Conservation (phyloP, 2,113 vertebrate genomes). For the Cricetomys ansorgei region DNA sequence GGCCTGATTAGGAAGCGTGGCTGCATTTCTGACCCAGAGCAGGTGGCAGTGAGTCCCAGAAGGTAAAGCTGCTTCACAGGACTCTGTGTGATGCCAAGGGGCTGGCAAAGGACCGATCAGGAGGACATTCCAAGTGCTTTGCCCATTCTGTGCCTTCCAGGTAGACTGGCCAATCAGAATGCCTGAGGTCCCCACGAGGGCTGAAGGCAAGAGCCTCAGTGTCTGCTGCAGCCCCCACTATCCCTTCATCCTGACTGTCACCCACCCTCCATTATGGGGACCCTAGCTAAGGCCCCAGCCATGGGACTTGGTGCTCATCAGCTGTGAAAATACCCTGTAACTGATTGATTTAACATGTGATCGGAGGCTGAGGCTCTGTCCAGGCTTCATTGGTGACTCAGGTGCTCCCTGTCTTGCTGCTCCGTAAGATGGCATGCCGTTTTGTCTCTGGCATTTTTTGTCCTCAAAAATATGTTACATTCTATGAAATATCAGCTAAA, state of each 20-base stretch:
- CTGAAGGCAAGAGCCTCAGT: background rate
- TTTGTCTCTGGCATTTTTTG: background rate
- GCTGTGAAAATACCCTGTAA: background rate
- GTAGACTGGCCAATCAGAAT: conserved; percentile 88
- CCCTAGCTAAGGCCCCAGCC: background rate
- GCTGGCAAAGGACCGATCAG: accelerated
- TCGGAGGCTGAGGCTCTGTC: background rate
- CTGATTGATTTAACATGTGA: background rate
- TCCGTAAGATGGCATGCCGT: background rate
- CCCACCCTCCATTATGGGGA: background rate
- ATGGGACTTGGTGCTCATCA: background rate
- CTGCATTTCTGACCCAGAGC: background rate
- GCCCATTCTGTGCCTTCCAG: conserved; percentile 91
- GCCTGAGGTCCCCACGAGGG: too few species aligned
- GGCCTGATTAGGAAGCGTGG: background rate
- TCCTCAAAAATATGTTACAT: background rate
- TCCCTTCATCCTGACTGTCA: background rate
- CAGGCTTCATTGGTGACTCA: background rate
- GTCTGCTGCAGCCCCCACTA: background rate
- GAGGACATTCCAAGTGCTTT: background rate
- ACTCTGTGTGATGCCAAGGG: background rate
- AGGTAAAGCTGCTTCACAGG: too few species aligned
- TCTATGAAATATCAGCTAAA: background rate
- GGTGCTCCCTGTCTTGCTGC: background rate
- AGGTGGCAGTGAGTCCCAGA: background rate